A percentile compares a stretch with the other conserved stretches of the same genome.
Conservation (phyloP, 2,797 vertebrate species). For the Darevskia mixta region DNA sequence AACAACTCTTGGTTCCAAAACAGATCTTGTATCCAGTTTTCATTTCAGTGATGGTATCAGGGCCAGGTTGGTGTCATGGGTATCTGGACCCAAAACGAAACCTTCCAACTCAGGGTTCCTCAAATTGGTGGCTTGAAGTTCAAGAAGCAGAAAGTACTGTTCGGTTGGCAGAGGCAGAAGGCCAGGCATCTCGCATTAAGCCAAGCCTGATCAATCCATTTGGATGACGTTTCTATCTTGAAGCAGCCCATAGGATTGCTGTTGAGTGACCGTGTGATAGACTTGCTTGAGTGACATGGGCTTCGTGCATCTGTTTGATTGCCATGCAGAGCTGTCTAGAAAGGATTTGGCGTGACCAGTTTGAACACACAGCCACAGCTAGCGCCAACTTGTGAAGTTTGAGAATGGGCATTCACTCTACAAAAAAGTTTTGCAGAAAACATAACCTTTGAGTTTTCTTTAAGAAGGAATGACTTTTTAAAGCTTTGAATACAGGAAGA, state of each 20-base stretch:
- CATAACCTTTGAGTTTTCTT: slow-evolving; percentile 11
- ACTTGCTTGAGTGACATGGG: too few species aligned
- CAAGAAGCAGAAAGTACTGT: not conserved
- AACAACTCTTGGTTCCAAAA: too few species aligned
- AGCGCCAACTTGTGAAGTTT: not conserved
- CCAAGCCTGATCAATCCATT: not conserved
- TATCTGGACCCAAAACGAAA: not conserved
- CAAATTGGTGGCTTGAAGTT: not conserved
- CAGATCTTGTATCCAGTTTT: slow-evolving; percentile 30
- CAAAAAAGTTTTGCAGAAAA: slow-evolving; percentile 4
- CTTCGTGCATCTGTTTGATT: not conserved
- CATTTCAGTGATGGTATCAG: not conserved
- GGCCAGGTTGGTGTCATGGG: not conserved
- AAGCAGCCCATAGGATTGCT: not conserved
- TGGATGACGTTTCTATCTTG: too few species aligned
- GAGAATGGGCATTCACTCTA: slow-evolving; percentile 2
- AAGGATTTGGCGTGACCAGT: not conserved
- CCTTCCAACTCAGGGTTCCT: not conserved
- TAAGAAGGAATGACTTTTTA: slow-evolving; percentile 4
- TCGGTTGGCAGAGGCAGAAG: not conserved
- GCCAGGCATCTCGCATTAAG: not conserved
- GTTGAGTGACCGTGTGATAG: not conserved
- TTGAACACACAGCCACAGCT: not conserved
- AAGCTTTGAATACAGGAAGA: not conserved
- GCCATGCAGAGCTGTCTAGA: not conserved